Percentiles rank a stretch among this genome's conserved stretches.
Evolutionary conservation across 2,888 invertebrate species (phyloP).

Genomic region (Cybosia mesomella): DNA sequence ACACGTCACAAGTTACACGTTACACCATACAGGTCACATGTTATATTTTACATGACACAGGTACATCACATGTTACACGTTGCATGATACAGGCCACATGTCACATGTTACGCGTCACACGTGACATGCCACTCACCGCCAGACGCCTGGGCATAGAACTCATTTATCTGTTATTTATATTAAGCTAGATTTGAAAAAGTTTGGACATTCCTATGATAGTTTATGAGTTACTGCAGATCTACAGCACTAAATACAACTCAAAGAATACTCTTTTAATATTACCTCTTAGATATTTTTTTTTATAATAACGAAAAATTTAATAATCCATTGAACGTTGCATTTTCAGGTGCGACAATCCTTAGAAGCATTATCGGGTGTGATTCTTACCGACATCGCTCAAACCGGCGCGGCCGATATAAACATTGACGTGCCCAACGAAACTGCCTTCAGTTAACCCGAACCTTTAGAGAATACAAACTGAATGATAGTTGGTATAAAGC

Average conservation of each 20-base stretch:
- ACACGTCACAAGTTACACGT: no score
- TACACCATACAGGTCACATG: no score
- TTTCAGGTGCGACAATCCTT: constrained; percentile 92
- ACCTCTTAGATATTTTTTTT: not conserved
- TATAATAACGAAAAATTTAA: not conserved
- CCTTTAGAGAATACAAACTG: constrained; percentile 4
- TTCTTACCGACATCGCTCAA: constrained; percentile 79
- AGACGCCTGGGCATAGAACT: no score
- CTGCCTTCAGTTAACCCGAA: constrained; percentile 77
- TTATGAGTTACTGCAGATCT: not conserved
- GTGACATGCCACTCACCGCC: no score
- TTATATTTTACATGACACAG: no score
- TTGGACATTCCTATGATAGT: no score
- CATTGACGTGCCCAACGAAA: constrained; percentile 73
- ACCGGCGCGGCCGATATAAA: constrained; percentile 49
- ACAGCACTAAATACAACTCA: not conserved
- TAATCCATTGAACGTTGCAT: constrained; percentile 10
- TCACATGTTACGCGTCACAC: not conserved
- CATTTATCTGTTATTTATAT: no score
- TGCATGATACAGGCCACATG: no score
- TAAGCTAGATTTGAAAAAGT: not conserved
- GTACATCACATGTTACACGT: no score
- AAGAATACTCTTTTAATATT: not conserved
- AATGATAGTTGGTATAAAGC: constrained; percentile 10
- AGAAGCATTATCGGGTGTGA: constrained; percentile 92